Base-by-base conservation (phyloP, 37 sponge, comb jelly and placozoan genomes). In the Theonella swinhoei region DNA sequence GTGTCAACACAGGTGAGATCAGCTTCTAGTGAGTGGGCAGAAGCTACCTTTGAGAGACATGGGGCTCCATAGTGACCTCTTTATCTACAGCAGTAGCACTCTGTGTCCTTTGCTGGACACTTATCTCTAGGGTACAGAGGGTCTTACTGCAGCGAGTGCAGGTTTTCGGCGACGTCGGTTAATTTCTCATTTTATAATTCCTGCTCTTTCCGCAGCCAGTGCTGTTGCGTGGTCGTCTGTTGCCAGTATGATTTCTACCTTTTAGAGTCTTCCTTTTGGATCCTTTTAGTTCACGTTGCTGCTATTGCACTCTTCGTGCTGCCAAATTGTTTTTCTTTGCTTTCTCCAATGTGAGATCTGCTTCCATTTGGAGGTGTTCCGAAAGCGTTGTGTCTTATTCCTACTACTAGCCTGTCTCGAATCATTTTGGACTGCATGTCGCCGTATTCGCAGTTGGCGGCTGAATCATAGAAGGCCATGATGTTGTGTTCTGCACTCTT, bases 331-430 rank as follows among this genome's bases (percentile, higher is more conserved):
- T 54, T 42, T 42, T 76, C 76, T 75, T 75, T 25, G 76, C 76
- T 30, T 75, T 75, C 35, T 76, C 77, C 17, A 76, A 34, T 26
- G 77, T 76, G 32, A 76, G 77, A 34, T 76, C 77, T 24, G 77
- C 36, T 28, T 76, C 60, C 36, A 76, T 34, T 36, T 72, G 73
- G 24, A 72, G 73, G 17, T 40, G 11, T 72, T 72, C 73, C 25
- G 73, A 72, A 14, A 76, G 62, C 24, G 77, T 36, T 14, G 29
- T 7, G 25, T 76, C 77, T 54, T 59, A 76, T 76, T 26, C 77
- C 77, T 32, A 76, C 77, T 28, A 76, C 77, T 19, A 76, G 31
- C 29, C 78, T 32, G 37, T 78, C 78, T 0, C 78, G 36, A 2
- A 61, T 62, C 64, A 62, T 28, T 24, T 62, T 9, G 2, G 20